These are phyloP conservation scores for Neodontobutis hainanensis DNA, from an alignment of 2,113 vertebrate genomes.

Conservation along the genomic window DNA sequence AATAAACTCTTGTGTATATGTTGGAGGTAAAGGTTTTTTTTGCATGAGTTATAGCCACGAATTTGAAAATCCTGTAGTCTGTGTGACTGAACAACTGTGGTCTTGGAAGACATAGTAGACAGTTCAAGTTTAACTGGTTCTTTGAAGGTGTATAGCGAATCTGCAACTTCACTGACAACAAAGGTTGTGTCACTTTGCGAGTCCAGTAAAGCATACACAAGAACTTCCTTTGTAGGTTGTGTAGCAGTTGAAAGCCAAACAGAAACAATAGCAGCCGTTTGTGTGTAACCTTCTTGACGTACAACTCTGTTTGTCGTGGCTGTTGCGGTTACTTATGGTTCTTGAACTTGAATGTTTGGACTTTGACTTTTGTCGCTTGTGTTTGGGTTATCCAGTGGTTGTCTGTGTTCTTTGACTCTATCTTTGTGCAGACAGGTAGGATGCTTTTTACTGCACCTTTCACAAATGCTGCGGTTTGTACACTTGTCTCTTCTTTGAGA, in stretches of 20 bases:
- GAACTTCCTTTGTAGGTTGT: no score
- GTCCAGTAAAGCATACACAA: no score
- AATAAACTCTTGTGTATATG: conserved; percentile 9
- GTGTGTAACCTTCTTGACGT: background rate
- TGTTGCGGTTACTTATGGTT: background rate
- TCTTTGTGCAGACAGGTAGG: conserved; percentile 23
- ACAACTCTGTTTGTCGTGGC: conserved; percentile 3
- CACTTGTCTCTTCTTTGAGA: no score
- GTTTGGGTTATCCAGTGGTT: background rate
- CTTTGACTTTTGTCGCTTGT: conserved; percentile 11
- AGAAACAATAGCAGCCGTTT: no score
- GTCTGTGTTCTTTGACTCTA: background rate
- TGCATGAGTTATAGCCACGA: background rate
- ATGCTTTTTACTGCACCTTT: conserved; percentile 1
- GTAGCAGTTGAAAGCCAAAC: no score
- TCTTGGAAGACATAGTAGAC: conserved; percentile 13
- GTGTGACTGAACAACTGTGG: background rate
- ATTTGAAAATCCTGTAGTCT: conserved; percentile 4
- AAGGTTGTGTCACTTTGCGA: conserved; percentile 23
- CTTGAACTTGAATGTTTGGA: background rate
- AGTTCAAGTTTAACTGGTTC: conserved; percentile 3
- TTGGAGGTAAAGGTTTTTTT: background rate
- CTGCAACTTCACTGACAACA: conserved; percentile 18
- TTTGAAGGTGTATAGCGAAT: background rate
- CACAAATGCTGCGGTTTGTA: conserved; percentile 1